Percentiles rank a stretch among this genome's conserved stretches.
Evolutionary conservation across 2,888 invertebrate genomes (phyloP).

Genomic region (Cremastinae sp.): DNA sequence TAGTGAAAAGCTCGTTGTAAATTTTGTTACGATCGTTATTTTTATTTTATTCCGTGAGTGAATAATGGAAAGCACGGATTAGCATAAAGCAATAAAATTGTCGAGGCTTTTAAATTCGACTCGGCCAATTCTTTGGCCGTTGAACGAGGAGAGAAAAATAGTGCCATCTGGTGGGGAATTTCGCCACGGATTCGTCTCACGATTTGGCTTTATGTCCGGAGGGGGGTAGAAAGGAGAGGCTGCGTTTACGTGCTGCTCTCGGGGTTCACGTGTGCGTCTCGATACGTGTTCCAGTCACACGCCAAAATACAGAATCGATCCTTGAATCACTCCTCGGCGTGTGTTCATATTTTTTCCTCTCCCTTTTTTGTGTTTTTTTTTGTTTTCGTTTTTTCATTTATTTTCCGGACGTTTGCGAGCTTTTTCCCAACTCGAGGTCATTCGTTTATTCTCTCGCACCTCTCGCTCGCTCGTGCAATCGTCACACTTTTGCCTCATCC

Average conservation of each 20-base stretch:
- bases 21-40: neutral
- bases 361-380: neutral
- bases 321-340: conserved; percentile 7
- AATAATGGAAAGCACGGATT: neutral
- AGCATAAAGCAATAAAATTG: conserved; percentile 15
- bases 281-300: conserved; percentile 64
- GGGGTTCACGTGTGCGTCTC: conserved; percentile 31
- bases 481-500: conserved; percentile 18
- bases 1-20: neutral
- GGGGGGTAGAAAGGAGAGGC: conserved; percentile 29
- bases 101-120: conserved; percentile 16
- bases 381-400: too few species aligned
- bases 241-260: neutral
- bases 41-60: neutral
- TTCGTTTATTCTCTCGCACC: conserved; percentile 40
- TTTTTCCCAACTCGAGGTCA: conserved; percentile 26
- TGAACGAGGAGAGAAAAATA: conserved; percentile 30
- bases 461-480: conserved; percentile 35
- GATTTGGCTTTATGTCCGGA: conserved; percentile 52
- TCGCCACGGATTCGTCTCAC: conserved; percentile 56
- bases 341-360: neutral
- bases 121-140: conserved; percentile 17
- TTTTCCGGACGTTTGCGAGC: conserved; percentile 22
- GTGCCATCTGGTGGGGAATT: conserved; percentile 42
- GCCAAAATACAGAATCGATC: conserved; percentile 58